Evolutionary conservation across 1,140 invertebrate species (phyloP).

Genomic region (Drosophila baimaii): DNA sequence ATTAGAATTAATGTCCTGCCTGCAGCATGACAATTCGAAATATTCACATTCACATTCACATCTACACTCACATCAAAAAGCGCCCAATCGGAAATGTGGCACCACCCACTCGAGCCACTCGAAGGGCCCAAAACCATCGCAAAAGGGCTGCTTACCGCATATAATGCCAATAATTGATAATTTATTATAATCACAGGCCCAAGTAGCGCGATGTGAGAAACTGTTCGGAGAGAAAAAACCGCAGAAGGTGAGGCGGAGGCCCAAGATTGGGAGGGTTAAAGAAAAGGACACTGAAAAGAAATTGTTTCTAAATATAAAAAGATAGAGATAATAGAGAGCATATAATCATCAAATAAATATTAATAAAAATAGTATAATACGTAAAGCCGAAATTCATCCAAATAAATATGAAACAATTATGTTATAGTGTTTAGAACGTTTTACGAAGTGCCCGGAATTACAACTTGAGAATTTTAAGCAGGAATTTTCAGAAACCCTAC

Average conservation of each 20-base stretch:
- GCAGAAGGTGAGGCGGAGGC: conserved; percentile 19
- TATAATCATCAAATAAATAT: neutral
- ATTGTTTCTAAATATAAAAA: too few relatives aligned
- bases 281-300: conserved; percentile 5
- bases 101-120: conserved; percentile 25
- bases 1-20: conserved; percentile 57
- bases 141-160: conserved; percentile 35
- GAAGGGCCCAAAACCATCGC: neutral
- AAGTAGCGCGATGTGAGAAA: conserved; percentile 41
- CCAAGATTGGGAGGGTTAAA: conserved; percentile 17
- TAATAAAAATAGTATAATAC: neutral
- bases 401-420: neutral
- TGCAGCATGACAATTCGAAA: conserved; percentile 42
- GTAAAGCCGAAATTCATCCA: neutral
- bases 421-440: neutral
- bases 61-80: conserved; percentile 23
- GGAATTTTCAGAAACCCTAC: too few relatives aligned
- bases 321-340: too few relatives aligned
- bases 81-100: conserved; percentile 30
- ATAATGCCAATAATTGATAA: conserved; percentile 82
- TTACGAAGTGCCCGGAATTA: too few relatives aligned
- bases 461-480: neutral
- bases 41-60: conserved; percentile 26
- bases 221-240: conserved; percentile 24
- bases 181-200: conserved; percentile 78